Conservation (phyloP, 1,140 invertebrate species). For the Battus philenor region DNA sequence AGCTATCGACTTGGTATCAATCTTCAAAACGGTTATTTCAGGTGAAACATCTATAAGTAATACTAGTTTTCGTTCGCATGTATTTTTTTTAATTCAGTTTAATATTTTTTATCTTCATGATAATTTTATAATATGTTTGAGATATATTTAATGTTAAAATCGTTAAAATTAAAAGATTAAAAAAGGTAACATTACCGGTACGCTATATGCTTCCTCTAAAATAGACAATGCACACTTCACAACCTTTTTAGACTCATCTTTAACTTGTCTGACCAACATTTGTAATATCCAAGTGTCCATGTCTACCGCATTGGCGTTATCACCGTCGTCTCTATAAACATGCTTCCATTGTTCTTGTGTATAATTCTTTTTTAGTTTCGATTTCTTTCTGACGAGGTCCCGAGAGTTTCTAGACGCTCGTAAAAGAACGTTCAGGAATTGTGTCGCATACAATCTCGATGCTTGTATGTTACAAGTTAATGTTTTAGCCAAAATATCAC, state of each 20-base stretch:
- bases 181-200: constrained; percentile 85
- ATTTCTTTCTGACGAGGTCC: constrained; percentile 58
- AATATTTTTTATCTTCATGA: too few species aligned
- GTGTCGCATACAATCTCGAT: constrained; percentile 91
- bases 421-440: constrained; percentile 90
- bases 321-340: constrained; percentile 36
- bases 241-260: constrained; percentile 86
- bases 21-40: too few species aligned
- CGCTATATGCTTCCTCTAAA: constrained; percentile 94
- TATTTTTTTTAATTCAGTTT: too few species aligned
- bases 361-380: constrained; percentile 57
- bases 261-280: constrained; percentile 87
- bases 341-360: constrained; percentile 42
- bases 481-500: constrained; percentile 85
- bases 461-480: constrained; percentile 81
- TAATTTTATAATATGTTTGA: too few species aligned
- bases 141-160: too few species aligned
- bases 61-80: too few species aligned
- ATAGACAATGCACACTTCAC: constrained; percentile 86
- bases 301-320: constrained; percentile 48
- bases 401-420: constrained; percentile 79
- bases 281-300: constrained; percentile 90
- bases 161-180: too few species aligned
- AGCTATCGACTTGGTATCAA: too few species aligned
- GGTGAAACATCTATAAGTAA: too few species aligned